Conservation (phyloP, 2,888 invertebrate species). For the Philereme vetulata region DNA sequence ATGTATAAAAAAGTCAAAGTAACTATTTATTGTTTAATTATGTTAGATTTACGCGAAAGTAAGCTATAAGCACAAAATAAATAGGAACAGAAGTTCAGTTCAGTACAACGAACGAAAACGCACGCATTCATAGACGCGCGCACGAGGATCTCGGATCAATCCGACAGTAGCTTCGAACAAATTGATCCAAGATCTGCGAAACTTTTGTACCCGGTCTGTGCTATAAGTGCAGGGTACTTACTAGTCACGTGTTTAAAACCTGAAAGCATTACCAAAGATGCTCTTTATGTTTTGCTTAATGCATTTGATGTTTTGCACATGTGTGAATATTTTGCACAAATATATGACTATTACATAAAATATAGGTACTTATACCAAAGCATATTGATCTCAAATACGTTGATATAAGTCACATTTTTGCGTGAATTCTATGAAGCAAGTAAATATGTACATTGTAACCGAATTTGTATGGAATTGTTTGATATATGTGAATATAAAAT, state of each 20-base stretch:
- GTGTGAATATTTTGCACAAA: constrained; percentile 35
- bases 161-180: too few relatives aligned
- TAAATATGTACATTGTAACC: too few relatives aligned
- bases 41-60: constrained; percentile 10
- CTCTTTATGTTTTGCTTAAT: constrained; percentile 20
- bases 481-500: too few relatives aligned
- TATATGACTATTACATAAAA: constrained; percentile 1
- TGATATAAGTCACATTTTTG: background rate
- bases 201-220: background rate
- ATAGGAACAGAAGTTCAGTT: too few relatives aligned
- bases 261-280: constrained; percentile 18
- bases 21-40: constrained; percentile 7
- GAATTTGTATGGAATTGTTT: too few relatives aligned
- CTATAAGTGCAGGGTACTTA: constrained; percentile 50
- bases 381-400: constrained; percentile 19
- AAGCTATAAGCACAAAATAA: background rate
- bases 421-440: too few relatives aligned
- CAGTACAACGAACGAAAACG: too few relatives aligned
- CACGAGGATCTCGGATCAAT: too few relatives aligned
- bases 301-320: constrained; percentile 30
- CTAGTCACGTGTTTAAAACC: constrained; percentile 40
- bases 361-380: constrained; percentile 11
- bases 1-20: constrained; percentile 3
- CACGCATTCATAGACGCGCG: too few relatives aligned
- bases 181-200: too few relatives aligned